Evolutionary conservation across 2,888 invertebrate genomes (phyloP), one percentile per base, ranked within the genome.

Genomic region (Mythimna ferrago): DNA sequence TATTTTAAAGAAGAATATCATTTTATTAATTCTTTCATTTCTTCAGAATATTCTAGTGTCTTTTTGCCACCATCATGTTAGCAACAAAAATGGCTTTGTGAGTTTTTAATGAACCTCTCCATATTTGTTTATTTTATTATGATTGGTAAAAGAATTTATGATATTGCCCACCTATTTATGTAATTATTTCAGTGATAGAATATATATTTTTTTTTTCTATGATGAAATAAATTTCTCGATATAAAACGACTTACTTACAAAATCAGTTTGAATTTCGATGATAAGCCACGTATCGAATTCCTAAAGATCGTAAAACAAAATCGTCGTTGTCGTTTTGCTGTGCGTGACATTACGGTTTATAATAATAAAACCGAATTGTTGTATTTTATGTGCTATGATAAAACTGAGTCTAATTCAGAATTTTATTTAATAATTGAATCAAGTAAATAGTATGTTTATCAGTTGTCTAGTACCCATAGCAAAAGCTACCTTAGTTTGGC

Each of bases 231-330:
- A 62, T 73, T 65, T 44, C n/a, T 48, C 51, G n/a, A 26, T 38
- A 38, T 38, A 44, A 38, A 65, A 53, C 21, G 3, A 67, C 38
- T 80, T 73, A 54, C 44, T 19, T 41, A 57, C 62, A 68, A 72
- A 80, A 57, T 26, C 32, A 14, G 11, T 58, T 41, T 1, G n/a
- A 48, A 44, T 26, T 0, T 19, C 2, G 7, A 14, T 38, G 78
- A 78, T 78, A 69, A 26, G 54, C n/a, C 81, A 78, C 78, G 78
- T 81, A 58, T 21, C 16, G 6, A 32, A 65, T 69, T 65, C 65
- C 16, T 63, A 26, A 41, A 57, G 60, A 38, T 68, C 69, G 77
- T 67, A 58, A 6, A 48, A 19, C 48, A 11, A 26, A 11, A 32
- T 76, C 19, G 65, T 51, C 6, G n/a, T 14, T 64, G 11, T 44